A percentile compares a stretch with the other conserved stretches of the same genome.
Conservation (phyloP, 2,888 invertebrate species). For the Philereme vetulata region DNA sequence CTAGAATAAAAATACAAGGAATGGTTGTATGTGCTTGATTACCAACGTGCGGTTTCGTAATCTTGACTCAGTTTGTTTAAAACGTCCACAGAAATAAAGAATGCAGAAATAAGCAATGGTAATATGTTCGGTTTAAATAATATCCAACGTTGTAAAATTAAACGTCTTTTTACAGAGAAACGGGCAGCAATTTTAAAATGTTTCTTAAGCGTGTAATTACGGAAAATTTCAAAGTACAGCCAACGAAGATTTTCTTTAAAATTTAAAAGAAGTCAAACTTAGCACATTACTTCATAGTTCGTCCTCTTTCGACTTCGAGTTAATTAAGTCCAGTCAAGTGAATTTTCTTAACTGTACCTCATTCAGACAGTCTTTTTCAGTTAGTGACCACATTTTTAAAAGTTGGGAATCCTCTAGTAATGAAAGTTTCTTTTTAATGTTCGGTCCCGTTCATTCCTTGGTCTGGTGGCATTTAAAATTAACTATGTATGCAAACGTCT, state of each 20-base stretch:
- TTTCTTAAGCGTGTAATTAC: constrained; percentile 18
- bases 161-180: constrained; percentile 4
- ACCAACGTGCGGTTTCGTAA: too few relatives aligned
- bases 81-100: too few relatives aligned
- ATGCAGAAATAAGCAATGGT: background rate
- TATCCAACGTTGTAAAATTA: background rate
- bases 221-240: constrained; percentile 14
- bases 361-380: constrained; percentile 14
- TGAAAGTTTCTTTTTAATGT: constrained; percentile 23
- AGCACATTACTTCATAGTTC: constrained; percentile 15
- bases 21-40: too few relatives aligned
- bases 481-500: constrained; percentile 26
- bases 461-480: constrained; percentile 26
- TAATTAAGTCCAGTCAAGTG: constrained; percentile 20
- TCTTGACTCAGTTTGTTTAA: too few relatives aligned
- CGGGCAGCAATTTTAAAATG: constrained; percentile 9
- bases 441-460: constrained; percentile 17
- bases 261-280: constrained; percentile 22
- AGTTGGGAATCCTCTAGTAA: constrained; percentile 20
- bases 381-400: constrained; percentile 17
- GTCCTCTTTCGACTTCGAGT: constrained; percentile 18
- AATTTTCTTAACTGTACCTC: constrained; percentile 17
- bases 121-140: background rate
- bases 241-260: constrained; percentile 17
- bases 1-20: too few relatives aligned